Conservation (phyloP, 2,113 vertebrate genomes). For the Paramormyrops kingsleyae region DNA sequence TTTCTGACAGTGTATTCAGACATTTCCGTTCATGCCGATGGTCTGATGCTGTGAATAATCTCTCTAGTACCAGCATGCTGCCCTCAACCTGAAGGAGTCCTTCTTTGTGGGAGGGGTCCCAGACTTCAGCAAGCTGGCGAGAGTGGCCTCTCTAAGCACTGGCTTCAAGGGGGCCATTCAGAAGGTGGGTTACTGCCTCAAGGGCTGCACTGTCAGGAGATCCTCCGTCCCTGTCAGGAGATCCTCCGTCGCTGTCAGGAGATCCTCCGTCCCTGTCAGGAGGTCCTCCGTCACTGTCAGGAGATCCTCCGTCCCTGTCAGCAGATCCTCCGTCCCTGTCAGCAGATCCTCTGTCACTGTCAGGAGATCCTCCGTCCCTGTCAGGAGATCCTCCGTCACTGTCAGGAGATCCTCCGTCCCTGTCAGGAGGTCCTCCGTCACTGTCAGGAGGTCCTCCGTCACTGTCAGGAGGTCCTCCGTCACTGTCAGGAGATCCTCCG, state of each 20-base stretch:
- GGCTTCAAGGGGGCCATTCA: constrained; percentile 85
- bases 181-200: constrained; percentile 60
- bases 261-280: no score
- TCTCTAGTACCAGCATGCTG: constrained; percentile 75
- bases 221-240: not conserved
- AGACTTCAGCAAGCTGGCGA: constrained; percentile 81
- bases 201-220: not conserved
- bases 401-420: no score
- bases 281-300: no score
- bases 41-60: not conserved
- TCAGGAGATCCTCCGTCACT: no score
- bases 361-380: no score
- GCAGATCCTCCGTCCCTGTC: no score
- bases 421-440: no score
- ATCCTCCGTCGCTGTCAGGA: no score
- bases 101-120: constrained; percentile 83
- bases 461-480: no score
- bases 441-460: no score
- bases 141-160: constrained; percentile 70
- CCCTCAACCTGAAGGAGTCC: constrained; percentile 88
- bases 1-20: not conserved
- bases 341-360: not conserved
- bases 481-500: no score
- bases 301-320: no score
- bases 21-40: not conserved